Evolutionary conservation across 2,113 vertebrate genomes (phyloP).

Genomic region (Fukomys damarensis): DNA sequence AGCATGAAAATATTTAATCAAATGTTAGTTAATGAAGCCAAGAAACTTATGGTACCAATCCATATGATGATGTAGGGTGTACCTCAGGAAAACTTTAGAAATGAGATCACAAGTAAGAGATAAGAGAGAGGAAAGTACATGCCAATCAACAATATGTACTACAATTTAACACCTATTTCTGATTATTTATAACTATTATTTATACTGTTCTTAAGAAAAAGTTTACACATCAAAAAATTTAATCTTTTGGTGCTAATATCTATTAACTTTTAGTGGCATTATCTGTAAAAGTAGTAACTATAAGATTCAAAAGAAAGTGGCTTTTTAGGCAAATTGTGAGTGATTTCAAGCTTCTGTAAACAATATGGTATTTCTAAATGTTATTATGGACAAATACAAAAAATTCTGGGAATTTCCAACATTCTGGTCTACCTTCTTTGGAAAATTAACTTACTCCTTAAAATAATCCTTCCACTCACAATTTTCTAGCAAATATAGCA

Average conservation of each 20-base stretch:
- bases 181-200: background rate
- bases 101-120: background rate
- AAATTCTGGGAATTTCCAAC: background rate
- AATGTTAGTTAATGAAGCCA: background rate
- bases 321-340: background rate
- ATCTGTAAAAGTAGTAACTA: background rate
- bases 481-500: background rate
- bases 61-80: background rate
- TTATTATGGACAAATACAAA: background rate
- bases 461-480: background rate
- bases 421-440: background rate
- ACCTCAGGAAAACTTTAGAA: slow-evolving; percentile 12
- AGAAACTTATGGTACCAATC: background rate
- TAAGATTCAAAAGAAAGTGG: background rate
- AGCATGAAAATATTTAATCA: slow-evolving; percentile 31
- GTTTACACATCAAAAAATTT: background rate
- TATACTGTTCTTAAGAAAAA: background rate
- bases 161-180: background rate
- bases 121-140: background rate
- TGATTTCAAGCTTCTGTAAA: background rate
- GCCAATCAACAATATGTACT: background rate
- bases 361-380: slow-evolving; percentile 15
- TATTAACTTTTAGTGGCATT: background rate
- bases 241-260: background rate
- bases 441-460: background rate